Conservation (phyloP, 2,113 vertebrate species). For the Onychostruthus taczanowskii region DNA sequence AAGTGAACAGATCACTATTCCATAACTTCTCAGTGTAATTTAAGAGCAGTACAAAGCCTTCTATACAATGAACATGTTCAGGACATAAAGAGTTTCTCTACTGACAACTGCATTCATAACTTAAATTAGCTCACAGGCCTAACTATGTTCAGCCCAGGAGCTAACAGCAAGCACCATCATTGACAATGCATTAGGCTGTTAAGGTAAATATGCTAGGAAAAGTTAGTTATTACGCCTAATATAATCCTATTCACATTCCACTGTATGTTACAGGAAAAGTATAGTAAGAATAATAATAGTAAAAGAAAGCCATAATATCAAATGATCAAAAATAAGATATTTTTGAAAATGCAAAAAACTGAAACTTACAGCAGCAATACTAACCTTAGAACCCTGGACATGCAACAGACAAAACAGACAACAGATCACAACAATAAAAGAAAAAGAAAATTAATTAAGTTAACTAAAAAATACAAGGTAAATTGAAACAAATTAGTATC, state of each 20-base stretch:
- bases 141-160: not conserved
- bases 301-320: slow-evolving; percentile 47
- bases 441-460: slow-evolving; percentile 86
- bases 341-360: slow-evolving; percentile 78
- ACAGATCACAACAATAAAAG: slow-evolving; percentile 81
- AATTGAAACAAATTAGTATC: slow-evolving; percentile 73
- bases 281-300: slow-evolving; percentile 29
- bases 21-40: not conserved
- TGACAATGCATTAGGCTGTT: not conserved
- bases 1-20: not conserved
- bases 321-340: slow-evolving; percentile 65
- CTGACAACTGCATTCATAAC: not conserved
- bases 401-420: slow-evolving; percentile 89
- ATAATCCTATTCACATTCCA: not conserved
- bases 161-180: not conserved
- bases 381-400: slow-evolving; percentile 98
- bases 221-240: not conserved
- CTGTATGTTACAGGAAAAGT: slow-evolving; percentile 29
- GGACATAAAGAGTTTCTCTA: not conserved
- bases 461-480: slow-evolving; percentile 79
- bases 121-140: not conserved
- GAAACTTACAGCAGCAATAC: slow-evolving; percentile 92
- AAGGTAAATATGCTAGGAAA: not conserved
- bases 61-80: not conserved
- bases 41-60: not conserved